These are phyloP conservation scores for Grammomys dolichurus DNA, from an alignment of 2,113 vertebrate genomes.

Conservation along the genomic window DNA sequence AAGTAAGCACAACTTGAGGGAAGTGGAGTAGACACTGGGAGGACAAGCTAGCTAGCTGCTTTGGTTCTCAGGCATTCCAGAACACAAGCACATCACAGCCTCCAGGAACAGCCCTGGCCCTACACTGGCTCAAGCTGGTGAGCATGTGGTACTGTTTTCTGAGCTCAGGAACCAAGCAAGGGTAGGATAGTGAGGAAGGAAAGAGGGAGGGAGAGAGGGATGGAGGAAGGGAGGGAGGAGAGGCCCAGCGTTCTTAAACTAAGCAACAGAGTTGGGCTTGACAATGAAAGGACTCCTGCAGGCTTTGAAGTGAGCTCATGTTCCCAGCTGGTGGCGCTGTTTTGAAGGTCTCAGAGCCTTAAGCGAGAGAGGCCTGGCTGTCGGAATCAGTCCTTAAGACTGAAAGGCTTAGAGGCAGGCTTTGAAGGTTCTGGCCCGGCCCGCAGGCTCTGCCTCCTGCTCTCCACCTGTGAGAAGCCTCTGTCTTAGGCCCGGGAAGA, in stretches of 20 bases:
- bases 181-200: background rate
- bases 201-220: rapidly evolving
- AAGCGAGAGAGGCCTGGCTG: background rate
- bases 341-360: background rate
- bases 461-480: background rate
- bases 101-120: rapidly evolving
- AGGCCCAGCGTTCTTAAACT: too few relatives aligned
- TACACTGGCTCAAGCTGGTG: rapidly evolving
- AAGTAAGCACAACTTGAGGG: slow-evolving; percentile 25
- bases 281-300: background rate
- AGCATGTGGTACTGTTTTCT: rapidly evolving
- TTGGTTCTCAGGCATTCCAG: rapidly evolving
- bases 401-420: background rate
- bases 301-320: too few relatives aligned
- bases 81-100: rapidly evolving
- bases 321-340: background rate
- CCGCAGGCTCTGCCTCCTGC: background rate
- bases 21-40: background rate
- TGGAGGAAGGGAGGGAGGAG: background rate
- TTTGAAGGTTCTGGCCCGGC: background rate
- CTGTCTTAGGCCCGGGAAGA: background rate
- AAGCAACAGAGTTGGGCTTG: background rate
- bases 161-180: background rate
- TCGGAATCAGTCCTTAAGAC: background rate
- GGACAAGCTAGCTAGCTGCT: background rate